Base-by-base conservation (phyloP, 2,113 vertebrate species). In the Protobothrops flavoviridis region DNA sequence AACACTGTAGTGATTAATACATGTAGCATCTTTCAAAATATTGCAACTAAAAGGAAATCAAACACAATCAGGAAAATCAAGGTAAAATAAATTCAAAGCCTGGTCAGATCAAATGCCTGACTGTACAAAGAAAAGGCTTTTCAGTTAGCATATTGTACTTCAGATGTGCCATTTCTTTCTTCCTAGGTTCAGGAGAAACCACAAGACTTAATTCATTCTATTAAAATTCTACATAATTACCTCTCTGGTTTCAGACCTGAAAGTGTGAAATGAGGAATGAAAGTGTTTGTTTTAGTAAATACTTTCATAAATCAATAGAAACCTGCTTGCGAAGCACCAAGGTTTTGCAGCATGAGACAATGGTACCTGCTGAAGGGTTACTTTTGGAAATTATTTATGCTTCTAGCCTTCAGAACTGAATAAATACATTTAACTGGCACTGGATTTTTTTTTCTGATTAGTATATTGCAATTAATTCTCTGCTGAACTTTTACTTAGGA, bases 381-480 rank as follows among this genome's bases (percentile, higher is more conserved):
- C 45, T 87, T 92, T 4, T 2, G 92, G 61, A 94, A 90, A 24
- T 1, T 7, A 29, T 13, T 45, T 90, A 3, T 92, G 92, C 69
- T 89, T 45, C 56, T 7, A 81, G n/a, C 57, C 59, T 90, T 39
- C 0, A 0, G n/a, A 89, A 24, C 3, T 39, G 93, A 59, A 94
- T 91, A 87, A 92, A 48, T 50, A 52, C 3, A 91, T 55, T 57
- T 2, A 13, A 96, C 92, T 55, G 93, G 93, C 55, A 29, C 55
- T n/a, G 56, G 92, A 33, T 90, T 86, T 92, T 90, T 89, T 43
- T 55, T 87, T 91, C 87, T 93, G 92, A 95, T 96, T 95, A 94
- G 89, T 91, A 93, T 48, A 94, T 92, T 95, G 33, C 96, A 96
- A 97, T 97, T 97, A 97, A 97, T 96, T 94, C 95, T 96, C 96